Evolutionary conservation across 2,113 vertebrate genomes (phyloP).

Genomic region (Camelus bactrianus): DNA sequence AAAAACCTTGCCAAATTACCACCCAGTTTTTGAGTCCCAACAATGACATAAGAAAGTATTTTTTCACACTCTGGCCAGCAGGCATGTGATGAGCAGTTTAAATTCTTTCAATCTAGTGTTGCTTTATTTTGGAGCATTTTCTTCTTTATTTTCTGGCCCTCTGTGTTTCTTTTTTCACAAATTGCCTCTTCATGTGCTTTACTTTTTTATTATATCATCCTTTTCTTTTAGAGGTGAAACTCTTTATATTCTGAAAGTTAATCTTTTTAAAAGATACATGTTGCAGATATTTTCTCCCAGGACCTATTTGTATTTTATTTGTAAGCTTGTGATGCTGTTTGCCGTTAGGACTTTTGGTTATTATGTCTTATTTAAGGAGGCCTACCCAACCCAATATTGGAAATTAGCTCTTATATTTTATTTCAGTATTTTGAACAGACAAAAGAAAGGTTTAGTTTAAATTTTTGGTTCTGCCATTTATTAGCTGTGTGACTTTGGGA

Average conservation of each 20-base stretch:
- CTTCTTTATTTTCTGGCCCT: background rate
- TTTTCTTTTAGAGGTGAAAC: slow-evolving; percentile 8
- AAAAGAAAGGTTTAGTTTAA: background rate
- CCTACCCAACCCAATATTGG: background rate
- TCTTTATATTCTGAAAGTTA: background rate
- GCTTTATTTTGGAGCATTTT: slow-evolving; percentile 18
- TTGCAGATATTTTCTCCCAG: background rate
- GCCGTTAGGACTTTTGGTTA: background rate
- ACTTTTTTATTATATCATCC: background rate
- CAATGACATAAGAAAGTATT: background rate
- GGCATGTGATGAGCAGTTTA: background rate
- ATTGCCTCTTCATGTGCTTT: background rate
- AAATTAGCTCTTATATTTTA: background rate
- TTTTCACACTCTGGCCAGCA: background rate
- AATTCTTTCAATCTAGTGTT: background rate
- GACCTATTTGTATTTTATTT: slow-evolving; percentile 19
- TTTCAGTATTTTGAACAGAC: slow-evolving; percentile 20
- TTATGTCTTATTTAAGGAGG: background rate
- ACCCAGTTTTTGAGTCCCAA: background rate
- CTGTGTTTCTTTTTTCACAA: background rate
- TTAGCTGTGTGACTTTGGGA: background rate
- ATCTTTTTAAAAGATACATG: background rate
- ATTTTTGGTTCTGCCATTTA: background rate
- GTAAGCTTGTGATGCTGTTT: background rate
- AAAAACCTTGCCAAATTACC: background rate